Evolutionary conservation across 2,113 vertebrate genomes (phyloP), one percentile per base, ranked within the genome.

Genomic region (Sorex araneus): DNA sequence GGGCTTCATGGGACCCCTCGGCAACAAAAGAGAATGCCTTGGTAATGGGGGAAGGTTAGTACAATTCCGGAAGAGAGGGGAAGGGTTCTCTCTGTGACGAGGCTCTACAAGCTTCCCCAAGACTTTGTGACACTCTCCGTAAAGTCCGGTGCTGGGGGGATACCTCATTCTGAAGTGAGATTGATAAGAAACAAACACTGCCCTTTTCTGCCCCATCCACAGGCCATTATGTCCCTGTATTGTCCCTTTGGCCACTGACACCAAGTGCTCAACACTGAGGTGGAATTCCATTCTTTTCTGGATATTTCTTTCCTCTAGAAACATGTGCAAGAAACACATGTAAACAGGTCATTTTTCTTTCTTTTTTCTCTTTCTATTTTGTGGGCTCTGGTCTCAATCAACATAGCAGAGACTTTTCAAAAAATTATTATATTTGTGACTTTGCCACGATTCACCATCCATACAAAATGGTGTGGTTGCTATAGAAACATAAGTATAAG

Each of bases 381-480:
- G 57, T 43, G 92, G 88, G 73, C n/a, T 83, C 63, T 82, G 77
- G n/a, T 23, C 50, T 88, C 90, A 92, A 63, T 32, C 73, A 89
- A 45, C 30, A 92, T 1, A 28, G 60, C n/a, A 64, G 73, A 89
- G 34, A 50, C 47, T 50, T 50, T 50, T 50, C 13, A 50, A 50
- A 50, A 50, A 90, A 66, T 76, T 30, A 76, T 94, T 95, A 96
- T 84, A 88, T 95, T 80, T 87, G 83, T 92, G 90, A 63, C 86
- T 94, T 87, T 27, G 47, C 83, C 57, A 83, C 77, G 86, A 93
- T 90, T 93, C 57, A 45, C 63, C 63, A 70, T 84, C 92, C 67
- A 85, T 78, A 94, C 92, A 90, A 90, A 92, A 93, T 87, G 80
- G 50, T 66, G 76, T 78, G 70, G 95, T 95, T 96, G 89, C 95